Conservation (phyloP, 2,113 vertebrate genomes). For the Lonchura striata region DNA sequence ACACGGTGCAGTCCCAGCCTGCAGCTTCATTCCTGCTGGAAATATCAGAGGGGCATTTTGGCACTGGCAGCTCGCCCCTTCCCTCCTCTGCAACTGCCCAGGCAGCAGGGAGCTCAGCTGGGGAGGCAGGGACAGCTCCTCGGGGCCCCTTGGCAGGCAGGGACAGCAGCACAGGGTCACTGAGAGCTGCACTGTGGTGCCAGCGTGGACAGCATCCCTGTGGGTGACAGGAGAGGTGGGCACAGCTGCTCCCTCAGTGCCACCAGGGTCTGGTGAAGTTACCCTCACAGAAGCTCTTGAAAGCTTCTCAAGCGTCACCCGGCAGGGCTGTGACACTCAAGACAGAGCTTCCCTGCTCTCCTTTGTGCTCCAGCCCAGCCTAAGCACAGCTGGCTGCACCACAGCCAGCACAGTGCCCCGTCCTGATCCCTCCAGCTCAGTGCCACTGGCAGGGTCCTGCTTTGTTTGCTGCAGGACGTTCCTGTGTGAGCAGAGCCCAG, state of each 20-base stretch:
- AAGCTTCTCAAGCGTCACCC: not conserved
- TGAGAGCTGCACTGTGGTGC: not conserved
- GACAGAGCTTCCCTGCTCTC: not conserved
- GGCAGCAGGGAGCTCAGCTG: not conserved
- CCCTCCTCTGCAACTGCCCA: not conserved
- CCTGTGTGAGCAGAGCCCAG: not conserved
- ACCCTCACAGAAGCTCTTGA: rapidly evolving
- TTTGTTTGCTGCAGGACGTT: not conserved
- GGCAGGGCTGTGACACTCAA: not conserved
- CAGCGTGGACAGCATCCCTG: not conserved
- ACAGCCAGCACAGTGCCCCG: not conserved
- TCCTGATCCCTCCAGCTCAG: not conserved
- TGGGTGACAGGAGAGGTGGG: not conserved
- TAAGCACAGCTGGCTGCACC: not conserved
- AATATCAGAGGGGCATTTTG: not conserved
- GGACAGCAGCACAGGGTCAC: rapidly evolving
- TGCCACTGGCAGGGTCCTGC: not conserved
- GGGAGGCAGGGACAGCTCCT: not conserved
- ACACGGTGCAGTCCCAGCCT: not conserved
- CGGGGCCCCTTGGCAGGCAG: not conserved
- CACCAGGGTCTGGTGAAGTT: not conserved
- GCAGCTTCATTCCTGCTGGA: not conserved
- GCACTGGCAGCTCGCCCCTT: not conserved
- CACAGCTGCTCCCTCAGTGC: not conserved
- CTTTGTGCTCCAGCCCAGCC: not conserved